phyloP scores from a whole-genome alignment of 2,797 vertebrate genomes.

The Craterocephalus amniculus region DNA sequence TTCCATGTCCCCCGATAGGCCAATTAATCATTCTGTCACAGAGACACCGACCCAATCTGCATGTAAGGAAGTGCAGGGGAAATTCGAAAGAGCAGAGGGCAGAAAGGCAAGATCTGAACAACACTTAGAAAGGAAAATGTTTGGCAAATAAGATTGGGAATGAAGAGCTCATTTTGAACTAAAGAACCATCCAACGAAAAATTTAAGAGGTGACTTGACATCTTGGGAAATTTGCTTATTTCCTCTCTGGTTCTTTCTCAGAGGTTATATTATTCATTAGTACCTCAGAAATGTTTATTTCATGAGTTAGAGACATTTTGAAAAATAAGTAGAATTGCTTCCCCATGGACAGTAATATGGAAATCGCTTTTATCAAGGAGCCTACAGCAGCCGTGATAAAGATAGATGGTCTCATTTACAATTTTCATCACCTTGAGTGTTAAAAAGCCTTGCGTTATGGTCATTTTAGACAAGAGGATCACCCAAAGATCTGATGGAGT shows the following conservation, averaged over 20 bases:
- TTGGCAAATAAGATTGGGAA: background rate
- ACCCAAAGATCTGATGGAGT: background rate
- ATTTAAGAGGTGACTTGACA: constrained; percentile 18
- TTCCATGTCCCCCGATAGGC: constrained; percentile 69
- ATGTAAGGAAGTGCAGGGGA: constrained; percentile 64
- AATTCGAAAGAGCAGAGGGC: constrained; percentile 57
- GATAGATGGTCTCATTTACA: background rate
- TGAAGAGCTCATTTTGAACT: constrained; percentile 6
- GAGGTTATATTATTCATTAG: background rate
- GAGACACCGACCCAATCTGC: constrained; percentile 78
- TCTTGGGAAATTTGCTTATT: background rate
- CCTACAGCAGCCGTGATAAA: background rate
- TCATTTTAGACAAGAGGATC: background rate
- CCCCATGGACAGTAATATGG: background rate
- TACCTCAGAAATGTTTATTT: background rate
- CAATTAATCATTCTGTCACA: constrained; percentile 78
- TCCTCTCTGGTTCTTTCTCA: background rate
- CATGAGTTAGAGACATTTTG: background rate
- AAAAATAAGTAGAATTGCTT: background rate
- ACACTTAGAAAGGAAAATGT: constrained; percentile 30
- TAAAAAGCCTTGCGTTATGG: background rate
- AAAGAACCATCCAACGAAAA: background rate
- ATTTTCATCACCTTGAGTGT: background rate
- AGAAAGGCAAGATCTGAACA: constrained; percentile 52
- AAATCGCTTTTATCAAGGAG: background rate